These are phyloP conservation scores for Sebastes cheni DNA, from an alignment of 2,797 vertebrate species.

Conservation along the genomic window DNA sequence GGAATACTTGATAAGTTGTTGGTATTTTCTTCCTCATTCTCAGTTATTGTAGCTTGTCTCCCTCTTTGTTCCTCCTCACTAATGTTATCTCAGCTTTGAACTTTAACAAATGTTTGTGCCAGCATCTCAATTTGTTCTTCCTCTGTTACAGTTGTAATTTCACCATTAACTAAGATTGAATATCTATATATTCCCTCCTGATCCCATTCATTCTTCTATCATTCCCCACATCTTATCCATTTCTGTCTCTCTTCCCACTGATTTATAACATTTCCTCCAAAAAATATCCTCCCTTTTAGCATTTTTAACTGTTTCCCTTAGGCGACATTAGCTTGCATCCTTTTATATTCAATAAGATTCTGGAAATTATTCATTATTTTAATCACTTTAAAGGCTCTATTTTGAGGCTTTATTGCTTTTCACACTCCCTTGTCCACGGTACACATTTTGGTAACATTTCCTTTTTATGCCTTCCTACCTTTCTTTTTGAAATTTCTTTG, in stretches of 20 bases:
- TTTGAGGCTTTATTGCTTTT: background rate
- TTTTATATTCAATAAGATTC: background rate
- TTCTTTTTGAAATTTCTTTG: too few species aligned
- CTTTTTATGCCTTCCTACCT: too few species aligned
- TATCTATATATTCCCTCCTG: too few species aligned
- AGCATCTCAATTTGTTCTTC: background rate
- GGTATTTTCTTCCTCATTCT: background rate
- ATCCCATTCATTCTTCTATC: too few species aligned
- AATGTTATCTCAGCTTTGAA: background rate
- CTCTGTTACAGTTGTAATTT: too few species aligned
- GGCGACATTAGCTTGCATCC: background rate
- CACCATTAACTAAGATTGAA: too few species aligned
- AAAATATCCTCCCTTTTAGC: background rate
- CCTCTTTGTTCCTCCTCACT: background rate
- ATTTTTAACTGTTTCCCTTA: background rate
- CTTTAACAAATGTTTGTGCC: background rate
- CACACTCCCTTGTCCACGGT: background rate
- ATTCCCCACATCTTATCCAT: too few species aligned
- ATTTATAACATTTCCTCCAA: background rate
- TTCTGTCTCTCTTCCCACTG: background rate
- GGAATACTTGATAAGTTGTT: background rate
- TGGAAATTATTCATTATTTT: background rate
- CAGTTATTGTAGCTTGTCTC: background rate
- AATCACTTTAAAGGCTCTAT: background rate
- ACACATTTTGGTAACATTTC: too few species aligned